These are phyloP conservation scores for Eolophus roseicapilla DNA, from an alignment of 2,113 vertebrate species.

Conservation along the genomic window DNA sequence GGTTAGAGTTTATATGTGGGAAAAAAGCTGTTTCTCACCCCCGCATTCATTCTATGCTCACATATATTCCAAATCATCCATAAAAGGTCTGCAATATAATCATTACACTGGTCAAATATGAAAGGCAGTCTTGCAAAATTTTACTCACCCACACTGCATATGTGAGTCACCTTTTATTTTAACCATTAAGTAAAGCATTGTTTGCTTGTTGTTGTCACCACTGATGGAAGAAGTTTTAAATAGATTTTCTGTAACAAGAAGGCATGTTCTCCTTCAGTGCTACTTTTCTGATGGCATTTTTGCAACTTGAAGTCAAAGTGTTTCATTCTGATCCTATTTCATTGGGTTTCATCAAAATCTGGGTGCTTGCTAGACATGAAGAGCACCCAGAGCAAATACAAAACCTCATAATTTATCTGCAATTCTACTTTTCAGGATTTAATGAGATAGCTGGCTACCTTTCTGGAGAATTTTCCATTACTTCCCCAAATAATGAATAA, in stretches of 20 bases:
- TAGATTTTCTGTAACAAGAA: background rate
- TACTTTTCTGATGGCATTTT: background rate
- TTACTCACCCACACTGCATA: background rate
- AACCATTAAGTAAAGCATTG: background rate
- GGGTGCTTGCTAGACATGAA: background rate
- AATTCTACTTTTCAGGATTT: background rate
- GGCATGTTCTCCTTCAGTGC: background rate
- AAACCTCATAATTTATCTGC: background rate
- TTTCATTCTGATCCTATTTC: background rate
- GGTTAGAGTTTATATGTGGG: background rate
- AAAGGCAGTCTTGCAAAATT: background rate
- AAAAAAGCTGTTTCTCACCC: background rate
- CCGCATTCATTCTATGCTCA: background rate
- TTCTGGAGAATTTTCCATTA: background rate
- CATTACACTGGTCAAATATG: background rate
- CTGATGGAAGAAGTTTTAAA: background rate
- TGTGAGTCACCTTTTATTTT: slow-evolving; percentile 38
- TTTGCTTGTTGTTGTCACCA: background rate
- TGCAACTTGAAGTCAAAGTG: background rate
- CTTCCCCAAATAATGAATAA: background rate
- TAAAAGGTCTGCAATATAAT: slow-evolving; percentile 17
- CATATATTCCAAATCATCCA: background rate
- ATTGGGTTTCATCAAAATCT: background rate
- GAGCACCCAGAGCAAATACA: background rate
- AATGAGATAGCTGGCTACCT: background rate